Conservation (phyloP, 1,140 invertebrate genomes). For the Zaprionus tsacasi region DNA sequence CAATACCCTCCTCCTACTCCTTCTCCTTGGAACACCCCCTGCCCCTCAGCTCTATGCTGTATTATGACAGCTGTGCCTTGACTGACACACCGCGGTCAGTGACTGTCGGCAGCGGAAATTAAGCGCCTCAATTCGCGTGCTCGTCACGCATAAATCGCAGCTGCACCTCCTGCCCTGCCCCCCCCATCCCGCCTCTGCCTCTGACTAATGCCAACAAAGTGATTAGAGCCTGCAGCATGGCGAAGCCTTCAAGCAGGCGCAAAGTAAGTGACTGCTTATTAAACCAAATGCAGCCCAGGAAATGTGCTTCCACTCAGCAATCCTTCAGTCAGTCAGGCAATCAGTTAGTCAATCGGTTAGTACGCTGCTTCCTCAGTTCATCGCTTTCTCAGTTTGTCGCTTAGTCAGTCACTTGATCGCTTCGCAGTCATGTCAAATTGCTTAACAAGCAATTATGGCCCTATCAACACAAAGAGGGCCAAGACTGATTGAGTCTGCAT, state of each 20-base stretch:
- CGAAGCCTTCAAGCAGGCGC: constrained; percentile 32
- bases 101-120: constrained; percentile 73
- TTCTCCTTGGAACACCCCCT: not conserved
- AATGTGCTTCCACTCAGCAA: not conserved
- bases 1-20: not conserved
- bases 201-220: constrained; percentile 39
- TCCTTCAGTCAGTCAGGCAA: constrained; percentile 8
- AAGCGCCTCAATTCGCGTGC: constrained; percentile 73
- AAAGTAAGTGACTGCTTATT: constrained; percentile 40
- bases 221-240: constrained; percentile 26
- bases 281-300: constrained; percentile 25
- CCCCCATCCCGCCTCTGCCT: not conserved
- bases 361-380: not conserved
- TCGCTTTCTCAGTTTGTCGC: not conserved
- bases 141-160: constrained; percentile 61
- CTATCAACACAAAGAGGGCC: constrained; percentile 34
- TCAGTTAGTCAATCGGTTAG: constrained; percentile 3
- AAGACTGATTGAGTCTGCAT: constrained; percentile 12
- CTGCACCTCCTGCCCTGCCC: not conserved
- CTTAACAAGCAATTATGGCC: constrained; percentile 49
- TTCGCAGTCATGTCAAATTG: constrained; percentile 45
- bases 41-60: constrained; percentile 4
- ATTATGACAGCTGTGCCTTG: constrained; percentile 74
- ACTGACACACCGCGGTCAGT: constrained; percentile 51
- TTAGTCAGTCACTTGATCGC: constrained; percentile 1